A percentile compares a stretch with the other conserved stretches of the same genome.
Evolutionary conservation across 2,113 vertebrate genomes (phyloP).

Genomic region (Petaurus breviceps): DNA sequence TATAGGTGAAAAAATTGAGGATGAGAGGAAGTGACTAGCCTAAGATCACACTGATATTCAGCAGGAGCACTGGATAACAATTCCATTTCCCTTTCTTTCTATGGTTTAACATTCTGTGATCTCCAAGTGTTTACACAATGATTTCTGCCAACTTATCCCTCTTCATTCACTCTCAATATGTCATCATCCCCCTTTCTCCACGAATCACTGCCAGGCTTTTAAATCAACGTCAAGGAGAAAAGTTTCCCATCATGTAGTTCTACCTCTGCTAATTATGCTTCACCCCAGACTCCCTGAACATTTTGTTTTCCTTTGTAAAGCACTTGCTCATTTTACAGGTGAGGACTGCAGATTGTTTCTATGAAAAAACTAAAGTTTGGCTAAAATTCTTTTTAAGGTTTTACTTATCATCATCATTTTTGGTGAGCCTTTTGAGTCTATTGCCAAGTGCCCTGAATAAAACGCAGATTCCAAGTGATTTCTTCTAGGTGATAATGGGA

Average conservation of each 20-base stretch:
- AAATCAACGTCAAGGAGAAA: neutral
- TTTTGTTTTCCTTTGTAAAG: neutral
- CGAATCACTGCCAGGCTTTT: neutral
- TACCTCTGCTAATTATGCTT: neutral
- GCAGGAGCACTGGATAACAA: neutral
- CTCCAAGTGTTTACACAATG: neutral
- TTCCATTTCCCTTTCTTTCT: neutral
- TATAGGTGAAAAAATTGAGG: neutral
- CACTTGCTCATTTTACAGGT: neutral
- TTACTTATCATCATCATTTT: neutral
- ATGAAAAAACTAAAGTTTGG: neutral
- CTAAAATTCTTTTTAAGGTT: neutral
- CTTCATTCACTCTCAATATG: neutral
- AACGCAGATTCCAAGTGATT: neutral
- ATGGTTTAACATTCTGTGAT: neutral
- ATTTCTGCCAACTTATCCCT: neutral
- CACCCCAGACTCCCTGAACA: neutral
- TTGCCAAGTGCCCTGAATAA: neutral
- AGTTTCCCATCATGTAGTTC: neutral
- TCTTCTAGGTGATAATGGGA: neutral
- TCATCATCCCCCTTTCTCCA: neutral
- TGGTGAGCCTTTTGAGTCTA: neutral
- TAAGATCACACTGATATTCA: neutral
- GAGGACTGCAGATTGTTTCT: neutral
- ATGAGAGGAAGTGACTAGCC: neutral